phyloP scores from a whole-genome alignment of 23 tunicate species.

The Halocynthia aurantium region DNA sequence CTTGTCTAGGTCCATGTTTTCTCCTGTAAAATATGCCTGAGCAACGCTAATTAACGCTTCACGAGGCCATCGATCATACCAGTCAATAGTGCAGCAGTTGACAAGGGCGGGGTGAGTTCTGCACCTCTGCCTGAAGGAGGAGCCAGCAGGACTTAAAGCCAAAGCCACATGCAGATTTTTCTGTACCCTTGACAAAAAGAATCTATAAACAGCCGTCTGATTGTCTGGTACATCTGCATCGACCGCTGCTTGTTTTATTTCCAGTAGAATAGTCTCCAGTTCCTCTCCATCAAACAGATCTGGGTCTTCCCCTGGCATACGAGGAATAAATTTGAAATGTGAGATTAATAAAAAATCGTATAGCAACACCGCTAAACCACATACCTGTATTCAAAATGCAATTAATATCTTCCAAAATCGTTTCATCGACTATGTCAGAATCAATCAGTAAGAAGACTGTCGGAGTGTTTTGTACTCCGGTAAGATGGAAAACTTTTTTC shows the following conservation, averaged over 20 bases:
- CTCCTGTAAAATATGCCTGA: slow-evolving; percentile 72
- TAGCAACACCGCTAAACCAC: not conserved
- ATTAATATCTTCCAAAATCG: slow-evolving; percentile 86
- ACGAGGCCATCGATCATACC: slow-evolving; percentile 93
- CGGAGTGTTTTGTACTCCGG: slow-evolving; percentile 61
- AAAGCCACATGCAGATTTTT: slow-evolving; percentile 74
- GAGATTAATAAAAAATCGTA: not conserved
- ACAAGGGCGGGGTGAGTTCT: slow-evolving; percentile 91
- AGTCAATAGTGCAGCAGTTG: slow-evolving; percentile 96
- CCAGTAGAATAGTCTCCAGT: slow-evolving; percentile 82
- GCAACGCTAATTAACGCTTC: slow-evolving; percentile 87
- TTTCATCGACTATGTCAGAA: slow-evolving; percentile 86
- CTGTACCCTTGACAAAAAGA: slow-evolving; percentile 51
- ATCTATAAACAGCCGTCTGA: slow-evolving; percentile 58
- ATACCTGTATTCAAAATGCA: slow-evolving; percentile 88
- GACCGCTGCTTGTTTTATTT: slow-evolving; percentile 79
- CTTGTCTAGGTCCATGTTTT: slow-evolving; percentile 30
- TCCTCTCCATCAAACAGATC: slow-evolving; percentile 88
- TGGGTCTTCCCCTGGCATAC: slow-evolving; percentile 62
- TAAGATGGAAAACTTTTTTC: slow-evolving; percentile 60
- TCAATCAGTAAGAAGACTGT: slow-evolving; percentile 83
- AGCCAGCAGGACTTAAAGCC: slow-evolving; percentile 88
- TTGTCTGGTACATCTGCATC: slow-evolving; percentile 71
- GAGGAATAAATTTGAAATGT: not conserved
- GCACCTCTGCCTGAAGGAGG: slow-evolving; percentile 58